Conservation (phyloP, 2,888 invertebrate genomes). For the Sarcophaga carnaria region DNA sequence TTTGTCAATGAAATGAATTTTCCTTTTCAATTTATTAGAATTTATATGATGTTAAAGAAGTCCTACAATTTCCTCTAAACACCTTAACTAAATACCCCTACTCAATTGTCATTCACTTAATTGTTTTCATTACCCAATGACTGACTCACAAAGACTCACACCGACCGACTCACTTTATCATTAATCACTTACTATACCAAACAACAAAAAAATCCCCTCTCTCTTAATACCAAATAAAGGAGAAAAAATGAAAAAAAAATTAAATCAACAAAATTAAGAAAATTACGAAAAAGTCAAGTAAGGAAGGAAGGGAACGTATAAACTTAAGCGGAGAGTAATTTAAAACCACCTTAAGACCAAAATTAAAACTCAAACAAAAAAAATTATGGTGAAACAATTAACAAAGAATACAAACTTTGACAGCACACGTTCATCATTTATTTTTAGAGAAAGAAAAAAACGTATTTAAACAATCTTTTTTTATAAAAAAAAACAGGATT, state of each 20-base stretch:
- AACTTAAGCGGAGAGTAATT: slow-evolving; percentile 24
- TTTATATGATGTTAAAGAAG: too few relatives aligned
- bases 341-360: slow-evolving; percentile 65
- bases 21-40: too few relatives aligned
- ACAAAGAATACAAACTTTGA: slow-evolving; percentile 52
- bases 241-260: not conserved
- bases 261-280: slow-evolving; percentile 56
- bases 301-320: slow-evolving; percentile 23
- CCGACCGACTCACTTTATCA: slow-evolving; percentile 3
- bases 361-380: slow-evolving; percentile 52
- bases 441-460: slow-evolving; percentile 12
- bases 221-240: slow-evolving; percentile 1
- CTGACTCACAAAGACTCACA: not conserved
- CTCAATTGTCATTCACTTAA: not conserved
- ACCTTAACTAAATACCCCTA: not conserved
- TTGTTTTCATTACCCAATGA: slow-evolving; percentile 18
- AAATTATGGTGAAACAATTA: slow-evolving; percentile 4
- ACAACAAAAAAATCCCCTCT: not conserved
- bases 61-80: not conserved
- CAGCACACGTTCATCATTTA: slow-evolving; percentile 66
- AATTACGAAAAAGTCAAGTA: slow-evolving; percentile 56
- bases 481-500: too few relatives aligned
- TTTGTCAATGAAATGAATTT: too few relatives aligned
- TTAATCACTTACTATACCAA: slow-evolving; percentile 24
- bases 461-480: too few relatives aligned